Percentiles rank a stretch among this genome's conserved stretches.
These are phyloP conservation scores for Antigone vipio DNA, from an alignment of 2,113 vertebrate genomes.

Conservation along the genomic window DNA sequence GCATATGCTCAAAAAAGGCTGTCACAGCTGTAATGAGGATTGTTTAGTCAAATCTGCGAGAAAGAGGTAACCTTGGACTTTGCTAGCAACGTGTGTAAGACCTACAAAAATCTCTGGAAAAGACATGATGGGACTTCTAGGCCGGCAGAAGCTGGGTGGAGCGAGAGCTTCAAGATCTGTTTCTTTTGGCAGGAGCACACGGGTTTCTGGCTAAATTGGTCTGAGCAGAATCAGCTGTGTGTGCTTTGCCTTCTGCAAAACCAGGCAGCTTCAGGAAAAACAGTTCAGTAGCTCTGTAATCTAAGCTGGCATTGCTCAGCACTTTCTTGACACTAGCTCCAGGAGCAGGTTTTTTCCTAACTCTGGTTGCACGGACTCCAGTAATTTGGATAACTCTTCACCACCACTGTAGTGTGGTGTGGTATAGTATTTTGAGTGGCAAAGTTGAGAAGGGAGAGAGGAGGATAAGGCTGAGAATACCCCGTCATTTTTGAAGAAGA, in stretches of 20 bases:
- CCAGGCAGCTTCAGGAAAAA: neutral
- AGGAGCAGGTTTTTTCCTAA: neutral
- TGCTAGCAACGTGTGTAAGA: neutral
- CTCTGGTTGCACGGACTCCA: neutral
- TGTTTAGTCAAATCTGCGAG: neutral
- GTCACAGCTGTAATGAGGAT: neutral
- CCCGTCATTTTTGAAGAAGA: neutral
- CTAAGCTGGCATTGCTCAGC: neutral
- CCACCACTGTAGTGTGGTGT: fast-evolving
- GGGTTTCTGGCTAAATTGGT: neutral
- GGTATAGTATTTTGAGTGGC: neutral
- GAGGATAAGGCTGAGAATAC: neutral
- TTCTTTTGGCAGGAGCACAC: neutral
- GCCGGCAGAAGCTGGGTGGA: neutral
- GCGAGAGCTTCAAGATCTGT: neutral
- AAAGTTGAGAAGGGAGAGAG: neutral
- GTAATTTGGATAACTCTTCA: neutral
- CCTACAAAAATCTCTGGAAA: neutral
- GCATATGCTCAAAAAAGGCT: neutral
- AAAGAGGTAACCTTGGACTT: neutral
- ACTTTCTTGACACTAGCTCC: fast-evolving
- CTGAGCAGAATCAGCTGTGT: neutral
- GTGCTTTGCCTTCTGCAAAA: neutral
- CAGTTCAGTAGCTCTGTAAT: neutral
- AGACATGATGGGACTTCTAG: neutral